Base-by-base conservation (phyloP, 2,797 vertebrate species). In the Setipinna tenuifilis region DNA sequence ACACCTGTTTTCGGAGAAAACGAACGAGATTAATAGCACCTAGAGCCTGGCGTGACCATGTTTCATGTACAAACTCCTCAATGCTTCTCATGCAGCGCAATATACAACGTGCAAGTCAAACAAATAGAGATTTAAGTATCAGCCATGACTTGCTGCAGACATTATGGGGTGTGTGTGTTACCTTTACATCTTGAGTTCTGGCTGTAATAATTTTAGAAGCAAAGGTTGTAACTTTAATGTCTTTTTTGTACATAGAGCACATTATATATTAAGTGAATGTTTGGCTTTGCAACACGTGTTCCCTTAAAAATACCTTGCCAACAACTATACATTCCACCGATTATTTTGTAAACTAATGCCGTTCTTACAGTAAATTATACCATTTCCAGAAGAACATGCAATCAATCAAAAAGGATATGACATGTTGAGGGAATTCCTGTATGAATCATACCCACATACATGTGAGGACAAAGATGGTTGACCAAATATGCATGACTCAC, bases 51-150 rank as follows among this genome's bases (percentile, higher is more conserved):
- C n/a, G 61, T 65, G 35, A 71, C 25, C 6, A 35, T 35, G 31
- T 75, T 17, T 75, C 68, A 35, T 75, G 16, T 44, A 44, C 50
- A 54, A 9, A 10, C 35, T 7, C 7, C 31, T 78, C 16, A 41
- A 10, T 75, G 68, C 19, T 78, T 78, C 61, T 9, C 61, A 23
- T 65, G 61, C 58, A 21, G 58, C 6, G 58, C n/a, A 7, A 65
- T 65, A 65, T 65, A 65, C n/a, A 65, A 65, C 25, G 9, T 23
- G 35, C 17, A 78, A 44, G 71, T 78, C 71, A 44, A 78, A 78
- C 71, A 78, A 78, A 21, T 41, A 41, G 31, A 59, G 58, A 71
- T 16, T 71, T 71, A 71, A 19, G 28, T 35, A 75, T 75, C 68
- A 75, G 68, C 68, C 16, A 75, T 75, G 10, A 17, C 71, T 78